These are phyloP conservation scores for Lithobates sylvaticus DNA, from an alignment of 2,797 vertebrate species.

Conservation along the genomic window DNA sequence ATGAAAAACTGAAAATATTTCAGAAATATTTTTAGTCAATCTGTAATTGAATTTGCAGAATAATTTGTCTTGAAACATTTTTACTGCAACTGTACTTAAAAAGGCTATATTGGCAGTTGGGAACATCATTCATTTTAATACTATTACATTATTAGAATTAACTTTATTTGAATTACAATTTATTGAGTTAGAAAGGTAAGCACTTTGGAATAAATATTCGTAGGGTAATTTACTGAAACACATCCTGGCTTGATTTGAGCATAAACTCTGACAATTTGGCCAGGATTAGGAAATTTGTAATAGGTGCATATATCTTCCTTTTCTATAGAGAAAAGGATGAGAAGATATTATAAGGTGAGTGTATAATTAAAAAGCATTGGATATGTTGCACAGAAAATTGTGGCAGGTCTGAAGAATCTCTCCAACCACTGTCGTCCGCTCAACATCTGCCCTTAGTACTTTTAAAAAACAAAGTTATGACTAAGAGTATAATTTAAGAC, in stretches of 20 bases:
- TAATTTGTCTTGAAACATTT: not conserved
- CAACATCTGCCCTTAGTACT: too few relatives aligned
- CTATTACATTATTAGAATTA: not conserved
- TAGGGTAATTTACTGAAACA: not conserved
- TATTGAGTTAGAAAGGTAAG: not conserved
- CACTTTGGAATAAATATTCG: not conserved
- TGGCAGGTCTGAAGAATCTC: not conserved
- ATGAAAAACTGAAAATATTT: not conserved
- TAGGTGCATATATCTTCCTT: too few relatives aligned
- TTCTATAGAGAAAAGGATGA: too few relatives aligned
- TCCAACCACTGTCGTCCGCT: too few relatives aligned
- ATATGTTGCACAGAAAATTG: too few relatives aligned
- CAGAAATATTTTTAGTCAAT: too few relatives aligned
- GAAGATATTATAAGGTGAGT: too few relatives aligned
- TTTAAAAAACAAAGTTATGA: too few relatives aligned
- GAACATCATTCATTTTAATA: not conserved
- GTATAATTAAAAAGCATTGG: too few relatives aligned
- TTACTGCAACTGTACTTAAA: not conserved
- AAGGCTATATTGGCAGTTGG: not conserved
- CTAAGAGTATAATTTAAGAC: too few relatives aligned
- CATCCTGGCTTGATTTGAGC: not conserved
- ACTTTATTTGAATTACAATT: not conserved
- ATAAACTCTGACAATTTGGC: too few relatives aligned
- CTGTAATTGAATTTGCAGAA: not conserved
- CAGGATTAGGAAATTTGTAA: too few relatives aligned